phyloP scores from a whole-genome alignment of 1,140 invertebrate species.

The Solenopsis invicta region DNA sequence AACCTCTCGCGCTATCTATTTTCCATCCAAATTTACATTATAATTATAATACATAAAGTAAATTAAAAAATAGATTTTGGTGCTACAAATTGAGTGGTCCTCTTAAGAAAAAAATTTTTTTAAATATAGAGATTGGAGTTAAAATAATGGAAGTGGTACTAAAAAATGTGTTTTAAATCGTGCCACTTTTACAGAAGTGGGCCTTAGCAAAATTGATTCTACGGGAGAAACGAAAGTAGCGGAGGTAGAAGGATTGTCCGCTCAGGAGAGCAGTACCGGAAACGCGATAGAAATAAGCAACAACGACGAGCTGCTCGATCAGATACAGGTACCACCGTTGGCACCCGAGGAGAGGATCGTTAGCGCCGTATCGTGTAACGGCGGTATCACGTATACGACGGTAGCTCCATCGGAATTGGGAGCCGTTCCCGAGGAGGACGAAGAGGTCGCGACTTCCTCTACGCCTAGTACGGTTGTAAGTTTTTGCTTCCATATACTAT shows the following conservation, averaged over 20 bases:
- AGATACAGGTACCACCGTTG: conserved; percentile 77
- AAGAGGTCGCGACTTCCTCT: conserved; percentile 88
- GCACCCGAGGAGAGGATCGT: conserved; percentile 78
- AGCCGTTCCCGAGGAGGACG: conserved; percentile 90
- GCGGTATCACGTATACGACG: conserved; percentile 74
- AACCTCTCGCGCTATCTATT: not conserved
- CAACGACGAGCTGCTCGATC: conserved; percentile 77
- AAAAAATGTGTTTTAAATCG: conserved; percentile 11
- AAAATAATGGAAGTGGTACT: not conserved
- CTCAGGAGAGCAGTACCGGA: conserved; percentile 69
- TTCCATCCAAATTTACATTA: not conserved
- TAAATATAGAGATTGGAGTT: not conserved
- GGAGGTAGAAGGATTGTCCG: conserved; percentile 65
- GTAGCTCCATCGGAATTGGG: conserved; percentile 83
- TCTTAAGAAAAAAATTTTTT: not conserved
- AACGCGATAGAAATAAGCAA: conserved; percentile 66
- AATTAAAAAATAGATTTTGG: not conserved
- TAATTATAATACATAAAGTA: conserved; percentile 11
- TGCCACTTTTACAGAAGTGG: conserved; percentile 69
- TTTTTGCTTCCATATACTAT: conserved; percentile 10
- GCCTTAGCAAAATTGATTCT: conserved; percentile 67
- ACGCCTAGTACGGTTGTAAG: conserved; percentile 88
- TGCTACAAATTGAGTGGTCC: too few relatives aligned
- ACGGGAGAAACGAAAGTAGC: conserved; percentile 51
- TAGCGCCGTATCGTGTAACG: conserved; percentile 76